A percentile compares a stretch with the other conserved stretches of the same genome.
phyloP scores from a whole-genome alignment of 2,888 invertebrate species.

The Keiferia lycopersicella region DNA sequence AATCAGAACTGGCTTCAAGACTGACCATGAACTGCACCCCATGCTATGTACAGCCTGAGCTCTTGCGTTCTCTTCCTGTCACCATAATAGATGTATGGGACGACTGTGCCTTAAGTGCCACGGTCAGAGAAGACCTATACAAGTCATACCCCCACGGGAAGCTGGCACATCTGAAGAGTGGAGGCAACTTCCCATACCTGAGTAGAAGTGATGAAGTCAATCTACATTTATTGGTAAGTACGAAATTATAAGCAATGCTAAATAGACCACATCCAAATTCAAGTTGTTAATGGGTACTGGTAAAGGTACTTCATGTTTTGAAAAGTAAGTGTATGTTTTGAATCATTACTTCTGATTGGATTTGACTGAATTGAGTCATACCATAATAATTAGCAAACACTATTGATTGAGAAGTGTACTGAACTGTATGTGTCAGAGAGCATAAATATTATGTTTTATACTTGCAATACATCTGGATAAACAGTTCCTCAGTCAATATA shows the following conservation, averaged over 20 bases:
- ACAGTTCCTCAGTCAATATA: background rate
- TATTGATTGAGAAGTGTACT: too few relatives aligned
- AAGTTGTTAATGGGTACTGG: too few relatives aligned
- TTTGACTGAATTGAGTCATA: too few relatives aligned
- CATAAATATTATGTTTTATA: background rate
- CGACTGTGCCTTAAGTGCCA: constrained; percentile 89
- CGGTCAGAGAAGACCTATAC: constrained; percentile 90
- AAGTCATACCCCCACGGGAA: constrained; percentile 93
- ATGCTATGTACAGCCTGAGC: constrained; percentile 89
- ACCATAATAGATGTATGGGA: constrained; percentile 95
- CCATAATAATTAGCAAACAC: too few relatives aligned
- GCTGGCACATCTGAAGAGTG: constrained; percentile 92
- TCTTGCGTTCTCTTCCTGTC: constrained; percentile 84
- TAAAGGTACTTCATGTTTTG: too few relatives aligned
- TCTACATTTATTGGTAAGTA: constrained; percentile 89
- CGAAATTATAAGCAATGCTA: background rate
- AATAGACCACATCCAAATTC: too few relatives aligned
- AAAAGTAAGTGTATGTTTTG: background rate
- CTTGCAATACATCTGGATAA: background rate
- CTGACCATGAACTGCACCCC: constrained; percentile 92
- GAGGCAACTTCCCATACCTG: constrained; percentile 95
- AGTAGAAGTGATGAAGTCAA: constrained; percentile 94
- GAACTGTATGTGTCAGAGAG: background rate
- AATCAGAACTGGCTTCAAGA: constrained; percentile 92
- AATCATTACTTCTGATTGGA: too few relatives aligned